Percentiles rank a stretch among this genome's conserved stretches.
phyloP scores from a whole-genome alignment of 2,888 invertebrate species.

The Monochamus alternatus region DNA sequence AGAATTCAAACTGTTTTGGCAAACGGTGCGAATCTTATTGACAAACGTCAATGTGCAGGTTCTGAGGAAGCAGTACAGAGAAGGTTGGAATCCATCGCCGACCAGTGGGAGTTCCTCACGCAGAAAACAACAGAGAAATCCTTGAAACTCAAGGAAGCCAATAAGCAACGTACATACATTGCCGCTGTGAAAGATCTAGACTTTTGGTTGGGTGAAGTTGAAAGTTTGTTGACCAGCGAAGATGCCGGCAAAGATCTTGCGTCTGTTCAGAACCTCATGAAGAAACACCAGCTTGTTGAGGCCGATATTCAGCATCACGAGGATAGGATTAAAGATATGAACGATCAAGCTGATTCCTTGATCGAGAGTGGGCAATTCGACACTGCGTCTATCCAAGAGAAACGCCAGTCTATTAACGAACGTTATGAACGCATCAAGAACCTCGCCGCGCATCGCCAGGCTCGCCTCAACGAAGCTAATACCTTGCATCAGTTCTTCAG shows the following conservation, averaged over 20 bases:
- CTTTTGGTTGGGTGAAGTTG: constrained; percentile 99
- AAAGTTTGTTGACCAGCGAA: constrained; percentile 94
- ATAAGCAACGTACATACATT: constrained; percentile 98
- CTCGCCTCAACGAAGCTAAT: constrained; percentile 95
- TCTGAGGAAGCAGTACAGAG: constrained; percentile 98
- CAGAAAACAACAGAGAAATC: constrained; percentile 99
- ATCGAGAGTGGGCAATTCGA: constrained; percentile 98
- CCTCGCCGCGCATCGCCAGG: constrained; percentile 92
- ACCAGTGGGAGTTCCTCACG: constrained; percentile 98
- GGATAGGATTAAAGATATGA: constrained; percentile 95
- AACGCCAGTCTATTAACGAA: constrained; percentile 96
- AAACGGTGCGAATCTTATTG: constrained; percentile 95
- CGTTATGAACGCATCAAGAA: constrained; percentile 95
- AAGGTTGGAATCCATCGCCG: constrained; percentile 91
- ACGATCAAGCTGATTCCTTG: constrained; percentile 95
- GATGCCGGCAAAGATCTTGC: constrained; percentile 98
- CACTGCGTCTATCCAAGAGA: constrained; percentile 95
- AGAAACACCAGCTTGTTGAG: constrained; percentile 98
- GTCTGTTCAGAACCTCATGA: constrained; percentile 98
- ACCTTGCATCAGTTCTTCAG: constrained; percentile 99
- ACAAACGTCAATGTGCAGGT: constrained; percentile 97
- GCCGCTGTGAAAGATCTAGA: constrained; percentile 99
- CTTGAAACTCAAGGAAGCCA: constrained; percentile 98
- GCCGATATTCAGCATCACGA: constrained; percentile 98
- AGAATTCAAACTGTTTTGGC: constrained; percentile 96